Conservation (phyloP, 2,888 invertebrate genomes). For the Epsilonema sp. region DNA sequence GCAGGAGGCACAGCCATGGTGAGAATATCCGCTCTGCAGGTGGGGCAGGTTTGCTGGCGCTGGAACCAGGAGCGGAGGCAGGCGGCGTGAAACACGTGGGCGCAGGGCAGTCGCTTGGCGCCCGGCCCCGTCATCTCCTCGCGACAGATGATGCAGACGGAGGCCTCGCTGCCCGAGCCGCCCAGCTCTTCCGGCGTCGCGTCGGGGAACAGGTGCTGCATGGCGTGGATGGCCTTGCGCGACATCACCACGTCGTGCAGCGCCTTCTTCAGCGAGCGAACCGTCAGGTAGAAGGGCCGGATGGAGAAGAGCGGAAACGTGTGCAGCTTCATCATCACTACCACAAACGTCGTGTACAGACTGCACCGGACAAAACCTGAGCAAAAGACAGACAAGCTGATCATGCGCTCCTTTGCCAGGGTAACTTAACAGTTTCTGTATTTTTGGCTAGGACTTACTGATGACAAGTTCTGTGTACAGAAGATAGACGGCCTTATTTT, state of each 20-base stretch:
- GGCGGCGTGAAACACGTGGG: slow-evolving; percentile 94
- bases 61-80: slow-evolving; percentile 98
- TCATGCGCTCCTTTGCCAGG: too few relatives aligned
- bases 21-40: slow-evolving; percentile 73
- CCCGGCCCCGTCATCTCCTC: slow-evolving; percentile 49
- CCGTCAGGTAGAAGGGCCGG: slow-evolving; percentile 96
- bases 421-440: too few relatives aligned
- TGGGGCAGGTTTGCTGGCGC: slow-evolving; percentile 96
- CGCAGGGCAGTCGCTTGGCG: slow-evolving; percentile 91
- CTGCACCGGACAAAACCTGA: slow-evolving; percentile 47
- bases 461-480: slow-evolving; percentile 86
- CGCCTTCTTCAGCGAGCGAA: slow-evolving; percentile 69
- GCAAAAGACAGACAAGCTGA: too few relatives aligned
- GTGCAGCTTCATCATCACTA: slow-evolving; percentile 87
- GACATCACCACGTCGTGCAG: slow-evolving; percentile 90
- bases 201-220: slow-evolving; percentile 44
- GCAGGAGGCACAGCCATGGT: slow-evolving; percentile 27
- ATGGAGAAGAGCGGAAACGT: slow-evolving; percentile 93
- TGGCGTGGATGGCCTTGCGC: slow-evolving; percentile 30
- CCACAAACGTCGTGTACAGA: slow-evolving; percentile 73
- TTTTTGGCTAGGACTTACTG: slow-evolving; percentile 49
- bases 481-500: slow-evolving; percentile 90
- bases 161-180: slow-evolving; percentile 49
- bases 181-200: slow-evolving; percentile 72
- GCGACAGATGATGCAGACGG: slow-evolving; percentile 95